Base-by-base conservation (phyloP, 2,888 invertebrate genomes). In the Philereme transversata region DNA sequence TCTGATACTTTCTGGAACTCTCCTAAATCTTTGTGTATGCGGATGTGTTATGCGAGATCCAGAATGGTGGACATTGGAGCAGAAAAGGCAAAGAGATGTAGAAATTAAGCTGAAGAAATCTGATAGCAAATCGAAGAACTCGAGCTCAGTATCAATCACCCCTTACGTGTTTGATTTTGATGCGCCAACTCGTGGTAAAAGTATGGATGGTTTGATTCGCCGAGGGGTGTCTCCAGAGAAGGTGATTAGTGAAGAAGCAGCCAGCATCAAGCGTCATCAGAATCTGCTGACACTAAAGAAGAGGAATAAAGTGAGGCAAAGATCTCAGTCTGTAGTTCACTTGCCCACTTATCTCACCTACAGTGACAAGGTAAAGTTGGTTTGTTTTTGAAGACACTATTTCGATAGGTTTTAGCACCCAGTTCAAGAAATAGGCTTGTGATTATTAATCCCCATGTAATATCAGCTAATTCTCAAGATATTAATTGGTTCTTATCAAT, bases 21-120 rank as follows among this genome's bases (percentile, higher is more conserved):
- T 98, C 75, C 90, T 97, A 45, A 96, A 97, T 81, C 94, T 97
- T 77, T 96, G 97, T 76, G 96, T 97, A 0, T 97, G 97, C 80
- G 98, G 97, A 0, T 94, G 96, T 34, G 93, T 97, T 0, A 97
- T 98, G 97, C 93, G 96, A 52, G 97, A 98, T 81, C 96, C 98
- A 0, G 96, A 97, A 71, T 97, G 97, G 97, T 94, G 95, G 93
- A 93, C 88, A 6, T 71, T 90, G 51, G 95, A 95, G 72, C 95
- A 95, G 72, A 93, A 93, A 73, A 93, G 91, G 77, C 93, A 88
- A 63, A 76, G 72, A 55, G 74, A 66, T 22, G 82, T 83, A 62
- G 83, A 83, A 50, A 72, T 71, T 5, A 82, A 75, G 67, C 65
- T 79, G 33, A 78, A 82, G 77, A 74, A 84, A 74, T 82, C 84